Conservation (phyloP, 2,888 invertebrate species). For the Hecatera dysodea region DNA sequence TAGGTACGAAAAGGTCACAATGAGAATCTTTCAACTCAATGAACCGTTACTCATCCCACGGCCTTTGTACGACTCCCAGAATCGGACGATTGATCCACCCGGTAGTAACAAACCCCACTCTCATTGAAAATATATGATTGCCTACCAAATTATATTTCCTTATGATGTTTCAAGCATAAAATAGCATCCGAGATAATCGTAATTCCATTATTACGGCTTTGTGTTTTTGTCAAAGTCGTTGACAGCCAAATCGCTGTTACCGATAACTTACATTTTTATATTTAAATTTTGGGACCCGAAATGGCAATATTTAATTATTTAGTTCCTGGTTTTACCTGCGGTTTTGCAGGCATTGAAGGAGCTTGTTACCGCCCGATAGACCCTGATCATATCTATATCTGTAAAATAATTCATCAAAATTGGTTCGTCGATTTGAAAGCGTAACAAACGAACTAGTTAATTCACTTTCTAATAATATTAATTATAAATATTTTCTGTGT, state of each 20-base stretch:
- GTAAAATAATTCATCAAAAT: no score
- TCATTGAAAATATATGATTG: slow-evolving; percentile 37
- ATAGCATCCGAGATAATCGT: slow-evolving; percentile 43
- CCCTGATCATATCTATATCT: no score
- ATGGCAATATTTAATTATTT: slow-evolving; percentile 2
- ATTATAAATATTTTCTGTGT: no score
- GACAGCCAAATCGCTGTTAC: slow-evolving; percentile 43
- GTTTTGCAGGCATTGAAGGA: no score
- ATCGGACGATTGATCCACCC: slow-evolving; percentile 32
- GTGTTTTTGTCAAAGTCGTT: slow-evolving; percentile 28
- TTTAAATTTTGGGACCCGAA: slow-evolving; percentile 13
- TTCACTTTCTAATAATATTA: no score
- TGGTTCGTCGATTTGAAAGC: no score
- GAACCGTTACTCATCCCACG: slow-evolving; percentile 22
- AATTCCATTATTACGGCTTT: slow-evolving; percentile 45
- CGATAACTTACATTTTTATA: slow-evolving; percentile 4
- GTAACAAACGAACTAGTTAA: no score
- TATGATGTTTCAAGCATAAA: slow-evolving; percentile 51
- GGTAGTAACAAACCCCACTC: slow-evolving; percentile 23
- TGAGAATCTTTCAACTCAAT: slow-evolving; percentile 27
- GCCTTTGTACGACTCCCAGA: neutral
- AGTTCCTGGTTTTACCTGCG: no score
- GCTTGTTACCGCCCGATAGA: no score
- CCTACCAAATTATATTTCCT: slow-evolving; percentile 45
- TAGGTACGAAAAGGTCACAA: slow-evolving; percentile 19